Percentiles rank a stretch among this genome's conserved stretches.
Evolutionary conservation across 2,888 invertebrate species (phyloP).

Genomic region (Leucozona laternaria): DNA sequence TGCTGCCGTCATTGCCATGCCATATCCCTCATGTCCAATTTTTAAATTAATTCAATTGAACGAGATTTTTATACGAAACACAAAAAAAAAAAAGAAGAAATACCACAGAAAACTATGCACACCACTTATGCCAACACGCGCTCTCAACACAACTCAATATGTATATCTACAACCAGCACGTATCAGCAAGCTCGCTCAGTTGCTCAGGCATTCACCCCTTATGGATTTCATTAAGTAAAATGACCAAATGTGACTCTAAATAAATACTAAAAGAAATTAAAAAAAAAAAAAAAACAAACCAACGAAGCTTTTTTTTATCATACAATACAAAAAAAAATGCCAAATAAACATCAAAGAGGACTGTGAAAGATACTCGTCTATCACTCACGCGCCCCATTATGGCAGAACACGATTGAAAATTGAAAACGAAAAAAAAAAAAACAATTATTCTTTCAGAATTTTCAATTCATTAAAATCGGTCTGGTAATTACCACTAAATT

Average conservation of each 20-base stretch:
- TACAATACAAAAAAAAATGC: constrained; percentile 38
- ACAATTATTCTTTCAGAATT: constrained; percentile 59
- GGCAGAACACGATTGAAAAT: constrained; percentile 44
- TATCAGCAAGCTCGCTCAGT: constrained; percentile 47
- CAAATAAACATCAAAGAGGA: constrained; percentile 63
- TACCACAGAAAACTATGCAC: constrained; percentile 28
- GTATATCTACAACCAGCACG: constrained; percentile 27
- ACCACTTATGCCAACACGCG: constrained; percentile 69
- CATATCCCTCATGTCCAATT: constrained; percentile 42
- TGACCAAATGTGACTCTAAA: constrained; percentile 70
- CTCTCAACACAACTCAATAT: constrained; percentile 44
- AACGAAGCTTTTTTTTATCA: constrained; percentile 11
- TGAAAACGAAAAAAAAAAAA: constrained; percentile 37
- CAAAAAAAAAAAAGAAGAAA: constrained; percentile 10
- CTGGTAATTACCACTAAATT: constrained; percentile 76
- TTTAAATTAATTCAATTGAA: constrained; percentile 70
- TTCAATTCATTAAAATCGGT: constrained; percentile 76
- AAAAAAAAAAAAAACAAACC: constrained; percentile 11
- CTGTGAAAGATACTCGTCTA: constrained; percentile 58
- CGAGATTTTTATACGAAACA: constrained; percentile 53
- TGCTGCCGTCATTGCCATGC: neutral
- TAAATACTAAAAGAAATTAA: constrained; percentile 42
- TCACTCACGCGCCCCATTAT: constrained; percentile 54
- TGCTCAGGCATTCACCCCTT: constrained; percentile 66
- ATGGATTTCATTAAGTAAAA: constrained; percentile 73